A percentile compares a stretch with the other conserved stretches of the same genome.
These are phyloP conservation scores for Dasypogon diadema DNA, from an alignment of 2,888 invertebrate genomes.

Conservation along the genomic window DNA sequence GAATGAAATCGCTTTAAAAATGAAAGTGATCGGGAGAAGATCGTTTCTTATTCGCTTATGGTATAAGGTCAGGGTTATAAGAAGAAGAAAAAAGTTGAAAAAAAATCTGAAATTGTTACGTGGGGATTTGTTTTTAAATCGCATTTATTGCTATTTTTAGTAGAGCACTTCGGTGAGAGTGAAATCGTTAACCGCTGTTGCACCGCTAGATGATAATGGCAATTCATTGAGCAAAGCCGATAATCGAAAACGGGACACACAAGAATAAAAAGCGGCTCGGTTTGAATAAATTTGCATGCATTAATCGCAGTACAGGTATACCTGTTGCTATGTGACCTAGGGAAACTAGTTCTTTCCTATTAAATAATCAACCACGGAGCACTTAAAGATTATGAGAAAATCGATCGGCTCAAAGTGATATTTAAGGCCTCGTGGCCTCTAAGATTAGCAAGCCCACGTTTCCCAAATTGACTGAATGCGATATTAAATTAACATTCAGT, in stretches of 20 bases:
- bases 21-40: background rate
- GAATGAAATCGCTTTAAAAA: background rate
- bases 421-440: background rate
- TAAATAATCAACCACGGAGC: constrained; percentile 15
- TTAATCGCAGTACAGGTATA: background rate
- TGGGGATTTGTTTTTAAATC: constrained; percentile 18
- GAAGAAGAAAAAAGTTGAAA: too few species aligned
- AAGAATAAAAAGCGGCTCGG: constrained; percentile 12
- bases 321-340: constrained; percentile 38
- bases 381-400: background rate
- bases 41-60: background rate
- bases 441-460: background rate
- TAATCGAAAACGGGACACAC: constrained; percentile 31
- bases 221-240: constrained; percentile 25
- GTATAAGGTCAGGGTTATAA: constrained; percentile 16
- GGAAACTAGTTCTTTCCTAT: constrained; percentile 14
- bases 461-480: background rate
- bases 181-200: constrained; percentile 18
- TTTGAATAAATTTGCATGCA: constrained; percentile 11
- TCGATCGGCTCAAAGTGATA: background rate
- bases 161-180: constrained; percentile 19
- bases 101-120: too few species aligned
- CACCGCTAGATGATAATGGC: background rate
- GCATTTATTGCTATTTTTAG: constrained; percentile 1
- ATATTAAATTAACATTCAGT: too few species aligned